phyloP scores from a whole-genome alignment of 1,140 invertebrate species.

The Danaus plexippus region DNA sequence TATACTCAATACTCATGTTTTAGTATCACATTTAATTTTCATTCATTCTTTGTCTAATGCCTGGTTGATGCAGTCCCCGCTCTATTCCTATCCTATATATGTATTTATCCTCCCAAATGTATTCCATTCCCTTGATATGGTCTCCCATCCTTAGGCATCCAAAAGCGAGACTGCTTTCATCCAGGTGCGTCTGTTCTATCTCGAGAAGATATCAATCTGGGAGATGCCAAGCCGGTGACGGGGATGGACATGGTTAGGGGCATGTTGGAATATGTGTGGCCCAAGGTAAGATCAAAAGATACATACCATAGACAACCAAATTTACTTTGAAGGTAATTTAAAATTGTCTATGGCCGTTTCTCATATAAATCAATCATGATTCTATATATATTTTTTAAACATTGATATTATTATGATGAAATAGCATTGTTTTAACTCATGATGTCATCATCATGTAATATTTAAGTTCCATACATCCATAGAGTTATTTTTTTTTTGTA shows the following conservation, averaged over 20 bases:
- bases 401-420: no score
- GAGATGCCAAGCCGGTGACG: conserved; percentile 75
- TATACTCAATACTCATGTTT: conserved; percentile 1
- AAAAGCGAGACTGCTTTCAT: conserved; percentile 90
- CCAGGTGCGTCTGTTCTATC: conserved; percentile 83
- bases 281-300: conserved; percentile 75
- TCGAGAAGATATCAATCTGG: conserved; percentile 76
- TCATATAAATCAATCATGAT: no score
- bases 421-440: no score
- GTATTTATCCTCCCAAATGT: conserved; percentile 16
- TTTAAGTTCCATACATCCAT: no score
- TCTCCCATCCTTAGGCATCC: conserved; percentile 71
- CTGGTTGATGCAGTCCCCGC: conserved; percentile 62
- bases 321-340: no score
- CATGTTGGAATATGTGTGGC: conserved; percentile 97
- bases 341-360: no score
- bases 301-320: no score
- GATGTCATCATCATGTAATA: no score
- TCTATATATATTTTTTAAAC: no score
- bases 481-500: no score
- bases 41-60: conserved; percentile 37
- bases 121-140: conserved; percentile 39
- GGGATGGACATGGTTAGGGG: conserved; percentile 86
- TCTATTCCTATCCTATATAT: conserved; percentile 24
- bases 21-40: background rate